phyloP scores from a whole-genome alignment of 2,797 vertebrate genomes.

The Periparus ater region DNA sequence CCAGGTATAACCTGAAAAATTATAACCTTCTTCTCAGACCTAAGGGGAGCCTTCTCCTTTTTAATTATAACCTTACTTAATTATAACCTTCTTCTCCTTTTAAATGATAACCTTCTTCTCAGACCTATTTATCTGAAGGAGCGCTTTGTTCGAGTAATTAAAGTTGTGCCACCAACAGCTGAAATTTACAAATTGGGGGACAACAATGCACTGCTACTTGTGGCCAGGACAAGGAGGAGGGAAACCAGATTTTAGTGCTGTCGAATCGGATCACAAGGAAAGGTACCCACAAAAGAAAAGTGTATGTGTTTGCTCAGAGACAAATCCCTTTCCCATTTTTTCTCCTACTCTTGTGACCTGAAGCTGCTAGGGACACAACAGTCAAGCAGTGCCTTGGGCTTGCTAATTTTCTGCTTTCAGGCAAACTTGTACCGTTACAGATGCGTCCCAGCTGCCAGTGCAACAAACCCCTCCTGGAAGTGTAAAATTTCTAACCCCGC shows the following conservation, averaged over 20 bases:
- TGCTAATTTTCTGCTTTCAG: constrained; percentile 81
- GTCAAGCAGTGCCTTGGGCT: constrained; percentile 61
- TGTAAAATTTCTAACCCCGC: constrained; percentile 88
- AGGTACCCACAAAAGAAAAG: neutral
- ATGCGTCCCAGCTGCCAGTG: constrained; percentile 90
- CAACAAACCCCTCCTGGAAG: constrained; percentile 71
- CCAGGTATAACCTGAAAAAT: neutral
- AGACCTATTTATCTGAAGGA: neutral
- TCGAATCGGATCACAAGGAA: neutral
- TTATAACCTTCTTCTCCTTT: neutral
- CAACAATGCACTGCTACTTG: neutral
- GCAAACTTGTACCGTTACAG: constrained; percentile 88
- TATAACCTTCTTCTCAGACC: neutral
- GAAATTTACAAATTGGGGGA: neutral
- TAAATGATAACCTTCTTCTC: neutral
- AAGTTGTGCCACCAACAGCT: neutral
- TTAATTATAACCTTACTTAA: too few relatives aligned
- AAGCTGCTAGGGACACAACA: constrained; percentile 73
- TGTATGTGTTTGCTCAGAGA: neutral
- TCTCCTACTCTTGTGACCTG: constrained; percentile 53
- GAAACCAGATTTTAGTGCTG: neutral
- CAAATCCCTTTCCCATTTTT: neutral
- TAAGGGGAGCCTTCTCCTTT: too few relatives aligned
- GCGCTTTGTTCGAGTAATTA: neutral
- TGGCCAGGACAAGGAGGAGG: neutral